Percentiles rank a stretch among this genome's conserved stretches.
Conservation (phyloP, 2,797 vertebrate genomes). For the Falco peregrinus region DNA sequence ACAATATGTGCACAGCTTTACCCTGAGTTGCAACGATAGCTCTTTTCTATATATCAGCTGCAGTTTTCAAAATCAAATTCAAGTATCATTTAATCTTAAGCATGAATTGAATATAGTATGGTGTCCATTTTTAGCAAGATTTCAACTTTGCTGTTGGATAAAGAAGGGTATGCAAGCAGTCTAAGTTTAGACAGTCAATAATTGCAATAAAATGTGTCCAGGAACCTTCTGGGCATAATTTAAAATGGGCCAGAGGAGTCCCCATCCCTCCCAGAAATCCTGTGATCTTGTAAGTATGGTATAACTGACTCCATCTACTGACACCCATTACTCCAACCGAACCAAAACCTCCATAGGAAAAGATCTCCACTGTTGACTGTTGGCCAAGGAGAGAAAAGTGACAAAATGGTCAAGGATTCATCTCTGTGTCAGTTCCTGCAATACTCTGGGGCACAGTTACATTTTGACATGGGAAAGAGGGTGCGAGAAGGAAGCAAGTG, state of each 20-base stretch:
- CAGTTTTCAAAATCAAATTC: background rate
- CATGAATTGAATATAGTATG: fast-evolving
- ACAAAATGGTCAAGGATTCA: background rate
- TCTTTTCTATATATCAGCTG: background rate
- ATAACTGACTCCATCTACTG: background rate
- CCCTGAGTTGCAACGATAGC: background rate
- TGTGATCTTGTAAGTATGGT: fast-evolving
- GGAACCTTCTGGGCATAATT: background rate
- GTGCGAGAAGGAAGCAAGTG: background rate
- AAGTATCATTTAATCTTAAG: background rate
- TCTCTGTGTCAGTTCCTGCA: background rate
- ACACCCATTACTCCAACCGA: background rate
- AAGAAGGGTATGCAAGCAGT: background rate
- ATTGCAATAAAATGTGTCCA: background rate
- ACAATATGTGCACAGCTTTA: background rate
- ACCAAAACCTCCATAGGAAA: background rate
- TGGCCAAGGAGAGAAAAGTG: background rate
- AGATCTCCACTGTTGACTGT: background rate
- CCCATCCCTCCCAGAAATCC: background rate
- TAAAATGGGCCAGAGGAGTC: background rate
- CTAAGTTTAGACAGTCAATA: background rate
- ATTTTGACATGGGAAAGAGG: background rate
- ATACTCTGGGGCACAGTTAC: background rate
- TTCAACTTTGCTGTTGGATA: background rate
- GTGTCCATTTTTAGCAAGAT: background rate